Base-by-base conservation (phyloP, 2,888 invertebrate genomes). In the Pemphredon lugubris region DNA sequence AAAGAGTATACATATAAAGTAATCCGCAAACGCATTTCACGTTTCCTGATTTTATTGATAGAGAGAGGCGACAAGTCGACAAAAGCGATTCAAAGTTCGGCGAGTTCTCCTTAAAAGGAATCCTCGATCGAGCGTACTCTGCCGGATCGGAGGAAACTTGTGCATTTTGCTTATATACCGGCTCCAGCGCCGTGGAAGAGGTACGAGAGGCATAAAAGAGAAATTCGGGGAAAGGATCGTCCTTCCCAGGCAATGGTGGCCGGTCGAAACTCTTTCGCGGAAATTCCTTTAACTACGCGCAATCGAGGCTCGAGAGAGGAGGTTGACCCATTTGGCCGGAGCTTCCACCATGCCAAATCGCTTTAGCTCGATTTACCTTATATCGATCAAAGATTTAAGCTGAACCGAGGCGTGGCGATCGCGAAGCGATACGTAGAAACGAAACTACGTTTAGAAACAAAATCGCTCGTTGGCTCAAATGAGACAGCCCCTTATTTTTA, bases 331-430 rank as follows among this genome's bases (percentile, higher is more conserved):
- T 83, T 83, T 82, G 73, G 77, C 76, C 47, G 53, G 68, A 67
- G 53, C 63, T 73, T 73, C 77, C 61, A 76, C 70, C 48, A 55
- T 39, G 69, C 59, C 45, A 45, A 54, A 71, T 73, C 74, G 72
- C 75, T 83, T 83, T 79, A 80, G 80, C 65, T 73, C 79, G 79
- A 83, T 82, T 82, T 83, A 81, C 81, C 81, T 77, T 79, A 82
- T 76, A 82, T 81, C 65, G 72, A 68, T 44, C 65, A 67, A 76
- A 71, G 55, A 37, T 16, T 11, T 30, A 55, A 18, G 44, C 20
- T 32, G 48, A 59, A 59, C 54, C 26, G 45, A 60, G 53, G 47
- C 20, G 48, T 48, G 23, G 23, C 23, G 45, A 9, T 11, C 51
- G 34, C 23, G 16, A 16, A 32, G n/a, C 9, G 13, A 37, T 53